A percentile compares a stretch with the other conserved stretches of the same genome.
phyloP scores from a whole-genome alignment of 1,140 invertebrate genomes.

The Polypedilum pembai region DNA sequence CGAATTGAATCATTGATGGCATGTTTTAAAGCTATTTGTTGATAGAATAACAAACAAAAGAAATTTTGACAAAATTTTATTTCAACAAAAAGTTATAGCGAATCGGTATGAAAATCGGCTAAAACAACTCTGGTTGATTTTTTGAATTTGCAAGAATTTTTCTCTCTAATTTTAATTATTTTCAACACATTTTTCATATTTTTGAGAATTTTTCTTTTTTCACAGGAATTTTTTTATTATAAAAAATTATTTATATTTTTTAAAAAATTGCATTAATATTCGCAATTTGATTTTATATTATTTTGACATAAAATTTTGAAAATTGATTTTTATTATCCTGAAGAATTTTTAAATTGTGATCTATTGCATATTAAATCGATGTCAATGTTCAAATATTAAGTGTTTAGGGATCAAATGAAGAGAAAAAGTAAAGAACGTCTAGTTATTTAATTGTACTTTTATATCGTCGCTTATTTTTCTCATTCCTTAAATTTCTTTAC shows the following conservation, averaged over 20 bases:
- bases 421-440: not conserved
- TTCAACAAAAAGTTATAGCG: no score
- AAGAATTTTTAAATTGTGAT: not conserved
- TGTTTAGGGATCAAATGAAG: not conserved
- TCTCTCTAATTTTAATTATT: no score
- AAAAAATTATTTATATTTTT: not conserved
- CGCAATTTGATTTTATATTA: not conserved
- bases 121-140: no score
- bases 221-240: not conserved
- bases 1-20: no score
- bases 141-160: no score
- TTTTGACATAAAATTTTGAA: not conserved
- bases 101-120: no score
- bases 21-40: no score
- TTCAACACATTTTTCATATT: no score
- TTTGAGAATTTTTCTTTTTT: not conserved
- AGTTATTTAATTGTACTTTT: conserved; percentile 13
- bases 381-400: not conserved
- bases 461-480: not conserved
- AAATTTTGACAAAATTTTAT: no score
- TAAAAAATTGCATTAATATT: not conserved
- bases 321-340: conserved; percentile 10
- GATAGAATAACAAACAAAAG: no score
- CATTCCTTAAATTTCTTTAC: no score
- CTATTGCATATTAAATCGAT: conserved; percentile 18